Base-by-base conservation (phyloP, 1,140 invertebrate species). In the Hylaeus volcanicus region DNA sequence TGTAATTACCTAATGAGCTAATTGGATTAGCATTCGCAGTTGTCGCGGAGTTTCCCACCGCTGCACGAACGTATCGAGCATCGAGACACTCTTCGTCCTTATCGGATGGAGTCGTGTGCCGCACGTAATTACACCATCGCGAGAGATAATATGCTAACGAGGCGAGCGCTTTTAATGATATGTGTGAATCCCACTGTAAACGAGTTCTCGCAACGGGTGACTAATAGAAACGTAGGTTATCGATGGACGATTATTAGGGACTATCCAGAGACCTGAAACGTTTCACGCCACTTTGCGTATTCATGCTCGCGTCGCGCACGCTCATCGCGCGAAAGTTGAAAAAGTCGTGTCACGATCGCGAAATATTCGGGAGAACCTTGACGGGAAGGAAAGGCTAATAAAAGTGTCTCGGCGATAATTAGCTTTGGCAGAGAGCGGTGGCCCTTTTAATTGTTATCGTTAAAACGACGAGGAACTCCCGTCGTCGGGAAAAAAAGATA, bases 101-200 rank as follows among this genome's bases (percentile, higher is more conserved):
- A 89, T 90, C 88, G 82, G 88, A 90, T 88, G 68, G 58, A 79
- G 86, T 88, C 89, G 89, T 88, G 89, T 89, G 88, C 83, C 88
- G 56, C 79, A 70, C 80, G 86, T 86, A 89, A 86, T 89, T 89
- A 83, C 75, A 79, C 81, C 82, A 79, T 83, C 84, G 58, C 68
- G 43, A 66, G 83, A 89, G 91, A 91, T 92, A 91, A 92, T 91
- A 92, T 92, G 90, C 88, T 91, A 91, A 92, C 86, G 78, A 86
- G 80, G 56, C 70, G 78, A 84, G 51, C 82, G 72, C 65, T 82
- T 90, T 88, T 88, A 90, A 90, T 86, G 86, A 85, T 90, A 90
- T 86, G 88, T 88, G 90, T 87, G 90, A 91, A 91, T 89, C 85
- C 82, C 48, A 72, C 83, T 70, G 60, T 77, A 81, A 77, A 83